phyloP scores from a whole-genome alignment of 2,888 invertebrate genomes.

The Selenia dentaria region DNA sequence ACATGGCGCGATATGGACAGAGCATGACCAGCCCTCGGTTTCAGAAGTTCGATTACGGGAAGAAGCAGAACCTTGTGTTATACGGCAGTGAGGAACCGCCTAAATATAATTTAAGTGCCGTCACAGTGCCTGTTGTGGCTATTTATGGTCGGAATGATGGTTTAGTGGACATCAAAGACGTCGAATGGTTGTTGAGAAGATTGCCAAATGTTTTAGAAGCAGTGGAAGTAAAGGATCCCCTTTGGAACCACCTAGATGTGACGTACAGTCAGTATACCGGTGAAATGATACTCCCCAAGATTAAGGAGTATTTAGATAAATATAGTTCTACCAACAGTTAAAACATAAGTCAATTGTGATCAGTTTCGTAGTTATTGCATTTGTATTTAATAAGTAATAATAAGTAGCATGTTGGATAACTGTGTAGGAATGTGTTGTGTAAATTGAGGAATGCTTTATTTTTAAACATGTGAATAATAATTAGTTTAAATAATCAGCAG shows the following conservation, averaged over 20 bases:
- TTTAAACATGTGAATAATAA: no score
- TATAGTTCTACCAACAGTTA: slow-evolving; percentile 13
- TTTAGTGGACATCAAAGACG: slow-evolving; percentile 85
- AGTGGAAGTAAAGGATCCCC: slow-evolving; percentile 79
- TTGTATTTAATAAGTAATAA: no score
- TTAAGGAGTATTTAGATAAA: slow-evolving; percentile 67
- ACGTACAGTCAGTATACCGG: slow-evolving; percentile 35
- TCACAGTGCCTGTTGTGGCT: slow-evolving; percentile 51
- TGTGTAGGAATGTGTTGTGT: no score
- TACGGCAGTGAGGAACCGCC: slow-evolving; percentile 58
- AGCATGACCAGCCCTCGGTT: slow-evolving; percentile 46
- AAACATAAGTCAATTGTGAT: neutral
- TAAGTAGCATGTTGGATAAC: no score
- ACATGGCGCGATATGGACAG: slow-evolving; percentile 63
- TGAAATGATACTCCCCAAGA: slow-evolving; percentile 41
- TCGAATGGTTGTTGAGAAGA: slow-evolving; percentile 73
- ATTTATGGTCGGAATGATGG: slow-evolving; percentile 76
- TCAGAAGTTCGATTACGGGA: slow-evolving; percentile 64
- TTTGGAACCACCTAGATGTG: slow-evolving; percentile 47
- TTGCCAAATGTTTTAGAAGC: slow-evolving; percentile 84
- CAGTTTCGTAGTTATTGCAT: no score
- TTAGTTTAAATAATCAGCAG: no score
- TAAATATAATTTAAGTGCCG: slow-evolving; percentile 53
- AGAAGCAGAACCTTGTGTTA: slow-evolving; percentile 43
- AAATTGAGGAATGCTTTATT: no score